These are phyloP conservation scores for Cataglyphis hispanica DNA, from an alignment of 1,140 invertebrate species.

Conservation along the genomic window DNA sequence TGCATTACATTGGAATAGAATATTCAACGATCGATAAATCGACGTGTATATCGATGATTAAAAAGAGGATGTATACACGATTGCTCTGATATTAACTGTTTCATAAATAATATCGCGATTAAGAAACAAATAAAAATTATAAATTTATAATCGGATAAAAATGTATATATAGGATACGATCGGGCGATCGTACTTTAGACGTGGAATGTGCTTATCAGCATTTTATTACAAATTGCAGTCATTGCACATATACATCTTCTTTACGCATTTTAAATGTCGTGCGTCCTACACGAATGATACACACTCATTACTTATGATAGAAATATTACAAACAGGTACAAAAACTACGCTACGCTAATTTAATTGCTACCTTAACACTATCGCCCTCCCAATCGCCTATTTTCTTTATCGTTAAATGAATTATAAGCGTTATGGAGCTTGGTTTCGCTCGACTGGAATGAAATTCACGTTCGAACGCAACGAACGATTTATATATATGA, in stretches of 20 bases:
- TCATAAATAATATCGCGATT: background rate
- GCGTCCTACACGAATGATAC: slow-evolving; percentile 74
- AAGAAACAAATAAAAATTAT: no score
- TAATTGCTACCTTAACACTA: slow-evolving; percentile 58
- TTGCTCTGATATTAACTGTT: background rate
- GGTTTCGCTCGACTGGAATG: slow-evolving; percentile 37
- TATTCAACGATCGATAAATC: slow-evolving; percentile 2
- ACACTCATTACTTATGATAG: slow-evolving; percentile 75
- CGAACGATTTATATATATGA: background rate
- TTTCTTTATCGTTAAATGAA: slow-evolving; percentile 28
- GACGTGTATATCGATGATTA: background rate
- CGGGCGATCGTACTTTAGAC: background rate
- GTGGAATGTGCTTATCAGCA: slow-evolving; percentile 51
- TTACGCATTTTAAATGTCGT: slow-evolving; percentile 77
- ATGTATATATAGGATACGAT: background rate
- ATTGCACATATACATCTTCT: slow-evolving; percentile 81
- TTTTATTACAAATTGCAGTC: slow-evolving; percentile 81
- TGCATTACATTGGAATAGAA: background rate
- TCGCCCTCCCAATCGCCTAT: background rate
- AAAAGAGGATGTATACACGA: background rate
- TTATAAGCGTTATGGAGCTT: slow-evolving; percentile 26
- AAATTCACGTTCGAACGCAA: slow-evolving; percentile 41
- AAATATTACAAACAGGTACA: slow-evolving; percentile 85
- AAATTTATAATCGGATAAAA: background rate
- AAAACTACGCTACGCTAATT: slow-evolving; percentile 79